Evolutionary conservation across 2,888 invertebrate species (phyloP).

Genomic region (Stictocephala bisonia): DNA sequence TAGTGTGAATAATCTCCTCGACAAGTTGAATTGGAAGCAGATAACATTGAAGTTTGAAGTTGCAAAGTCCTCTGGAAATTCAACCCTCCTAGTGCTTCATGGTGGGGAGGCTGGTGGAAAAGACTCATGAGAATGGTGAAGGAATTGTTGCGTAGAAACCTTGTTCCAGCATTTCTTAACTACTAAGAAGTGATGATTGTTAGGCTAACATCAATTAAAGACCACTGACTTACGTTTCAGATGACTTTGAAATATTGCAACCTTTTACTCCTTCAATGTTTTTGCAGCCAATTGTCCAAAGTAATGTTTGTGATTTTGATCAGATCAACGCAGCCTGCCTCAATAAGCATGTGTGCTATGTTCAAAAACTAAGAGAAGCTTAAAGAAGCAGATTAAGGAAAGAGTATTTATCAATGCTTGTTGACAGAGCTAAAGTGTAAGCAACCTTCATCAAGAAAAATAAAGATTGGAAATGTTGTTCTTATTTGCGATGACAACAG

Average conservation of each 20-base stretch:
- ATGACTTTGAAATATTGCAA: slow-evolving; percentile 4
- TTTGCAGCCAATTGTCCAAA: not conserved
- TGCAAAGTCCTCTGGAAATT: slow-evolving; percentile 60
- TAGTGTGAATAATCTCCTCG: slow-evolving; percentile 63
- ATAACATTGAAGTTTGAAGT: slow-evolving; percentile 47
- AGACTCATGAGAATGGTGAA: slow-evolving; percentile 41
- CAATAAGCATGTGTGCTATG: not conserved
- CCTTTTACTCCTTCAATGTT: slow-evolving; percentile 44
- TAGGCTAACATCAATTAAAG: slow-evolving; percentile 37
- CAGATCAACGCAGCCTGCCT: slow-evolving; percentile 4
- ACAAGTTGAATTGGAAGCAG: slow-evolving; percentile 68
- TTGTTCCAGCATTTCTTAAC: slow-evolving; percentile 28
- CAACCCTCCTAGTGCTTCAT: slow-evolving; percentile 54
- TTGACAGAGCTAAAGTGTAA: not conserved
- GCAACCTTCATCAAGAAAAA: no score
- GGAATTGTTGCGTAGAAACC: slow-evolving; percentile 24
- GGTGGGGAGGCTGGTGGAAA: slow-evolving; percentile 64
- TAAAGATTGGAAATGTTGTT: no score
- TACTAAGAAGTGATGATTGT: slow-evolving; percentile 44
- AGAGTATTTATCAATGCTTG: not conserved
- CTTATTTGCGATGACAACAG: slow-evolving; percentile 36
- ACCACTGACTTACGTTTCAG: slow-evolving; percentile 44
- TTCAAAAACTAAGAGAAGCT: no score
- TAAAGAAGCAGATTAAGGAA: not conserved
- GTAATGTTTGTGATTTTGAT: slow-evolving; percentile 14